A percentile compares a stretch with the other conserved stretches of the same genome.
These are phyloP conservation scores for Lymantria monacha DNA, from an alignment of 2,888 invertebrate genomes.

Conservation along the genomic window DNA sequence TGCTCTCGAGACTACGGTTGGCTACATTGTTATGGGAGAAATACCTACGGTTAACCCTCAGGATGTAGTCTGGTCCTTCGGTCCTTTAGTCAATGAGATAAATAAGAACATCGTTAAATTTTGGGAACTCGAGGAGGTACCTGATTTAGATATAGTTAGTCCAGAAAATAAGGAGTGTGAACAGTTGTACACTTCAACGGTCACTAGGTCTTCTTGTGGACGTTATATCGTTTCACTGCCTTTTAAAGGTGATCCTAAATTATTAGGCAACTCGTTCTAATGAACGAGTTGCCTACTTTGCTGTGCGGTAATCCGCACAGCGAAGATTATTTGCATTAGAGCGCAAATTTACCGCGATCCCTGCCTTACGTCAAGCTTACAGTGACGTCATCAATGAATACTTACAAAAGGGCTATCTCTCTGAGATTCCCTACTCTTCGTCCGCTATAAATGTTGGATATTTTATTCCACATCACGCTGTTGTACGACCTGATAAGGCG, in stretches of 20 bases:
- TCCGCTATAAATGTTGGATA: conserved; percentile 1
- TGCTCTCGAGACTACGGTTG: background rate
- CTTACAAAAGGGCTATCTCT: background rate
- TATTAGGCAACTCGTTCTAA: background rate
- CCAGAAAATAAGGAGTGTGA: conserved; percentile 1
- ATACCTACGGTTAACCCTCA: background rate
- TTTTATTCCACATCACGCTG: conserved; percentile 1
- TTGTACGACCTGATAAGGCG: background rate
- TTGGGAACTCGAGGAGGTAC: background rate
- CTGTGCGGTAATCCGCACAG: background rate
- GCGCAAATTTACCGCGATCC: background rate
- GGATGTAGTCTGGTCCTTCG: background rate
- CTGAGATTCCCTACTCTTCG: background rate
- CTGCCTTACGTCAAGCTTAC: background rate
- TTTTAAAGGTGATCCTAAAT: background rate
- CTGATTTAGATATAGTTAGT: background rate
- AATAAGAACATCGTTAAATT: background rate
- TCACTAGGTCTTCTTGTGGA: background rate
- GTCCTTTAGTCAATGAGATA: background rate
- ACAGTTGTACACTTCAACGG: background rate
- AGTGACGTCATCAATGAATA: conserved; percentile 1
- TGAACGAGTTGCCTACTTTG: no score
- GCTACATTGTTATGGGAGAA: background rate
- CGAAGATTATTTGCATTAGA: background rate
- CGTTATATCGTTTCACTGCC: conserved; percentile 1